These are phyloP conservation scores for Uria lomvia DNA, from an alignment of 2,113 vertebrate genomes.

Conservation along the genomic window DNA sequence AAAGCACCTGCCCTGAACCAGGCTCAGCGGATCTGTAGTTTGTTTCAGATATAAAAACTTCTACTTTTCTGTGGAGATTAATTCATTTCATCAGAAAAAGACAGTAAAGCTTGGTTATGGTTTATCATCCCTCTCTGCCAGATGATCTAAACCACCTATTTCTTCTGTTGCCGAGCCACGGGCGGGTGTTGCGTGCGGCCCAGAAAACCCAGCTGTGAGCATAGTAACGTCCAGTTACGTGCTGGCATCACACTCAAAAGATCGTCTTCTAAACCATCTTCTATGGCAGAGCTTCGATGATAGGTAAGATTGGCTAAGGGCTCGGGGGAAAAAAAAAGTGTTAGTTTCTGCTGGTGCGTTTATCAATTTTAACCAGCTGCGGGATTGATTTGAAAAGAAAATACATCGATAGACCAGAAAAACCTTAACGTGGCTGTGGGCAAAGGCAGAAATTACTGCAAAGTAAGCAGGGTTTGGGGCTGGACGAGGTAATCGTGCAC, in stretches of 20 bases:
- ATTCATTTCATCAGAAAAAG: not conserved
- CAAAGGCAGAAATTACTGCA: not conserved
- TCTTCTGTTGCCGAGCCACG: not conserved
- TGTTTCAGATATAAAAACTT: not conserved
- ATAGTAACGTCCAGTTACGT: not conserved
- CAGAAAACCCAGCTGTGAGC: not conserved
- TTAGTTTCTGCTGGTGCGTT: not conserved
- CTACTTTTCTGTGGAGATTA: not conserved
- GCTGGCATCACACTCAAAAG: not conserved
- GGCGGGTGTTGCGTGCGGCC: not conserved
- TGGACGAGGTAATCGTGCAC: not conserved
- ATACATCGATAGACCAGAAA: not conserved
- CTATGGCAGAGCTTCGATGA: not conserved
- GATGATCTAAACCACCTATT: not conserved
- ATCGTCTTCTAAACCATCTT: not conserved
- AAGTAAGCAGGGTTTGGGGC: not conserved
- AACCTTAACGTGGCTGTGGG: not conserved
- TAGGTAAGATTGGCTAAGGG: not conserved
- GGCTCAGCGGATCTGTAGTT: not conserved
- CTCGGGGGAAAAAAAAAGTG: rapidly evolving
- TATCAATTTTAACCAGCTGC: not conserved
- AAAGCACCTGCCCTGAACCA: not conserved
- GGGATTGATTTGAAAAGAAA: not conserved
- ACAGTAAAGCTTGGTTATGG: not conserved
- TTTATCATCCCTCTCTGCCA: not conserved